These are phyloP conservation scores for Arrhopalites spinosus DNA, from an alignment of 2,888 invertebrate genomes.

Conservation along the genomic window DNA sequence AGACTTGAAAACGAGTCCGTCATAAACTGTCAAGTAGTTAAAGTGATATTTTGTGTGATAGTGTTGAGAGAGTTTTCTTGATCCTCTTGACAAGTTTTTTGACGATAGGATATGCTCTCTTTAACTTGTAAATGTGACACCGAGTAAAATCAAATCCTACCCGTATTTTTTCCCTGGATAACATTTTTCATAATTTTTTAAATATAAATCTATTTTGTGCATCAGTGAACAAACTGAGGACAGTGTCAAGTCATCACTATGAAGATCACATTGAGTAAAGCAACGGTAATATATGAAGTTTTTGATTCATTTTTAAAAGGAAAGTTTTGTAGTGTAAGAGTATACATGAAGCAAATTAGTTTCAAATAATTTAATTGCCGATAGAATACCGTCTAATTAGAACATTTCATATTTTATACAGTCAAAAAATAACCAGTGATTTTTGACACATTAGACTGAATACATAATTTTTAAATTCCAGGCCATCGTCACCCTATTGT, in stretches of 20 bases:
- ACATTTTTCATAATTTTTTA: neutral
- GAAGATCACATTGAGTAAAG: slow-evolving; percentile 11
- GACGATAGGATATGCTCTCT: neutral
- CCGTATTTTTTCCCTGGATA: neutral
- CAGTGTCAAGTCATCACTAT: neutral
- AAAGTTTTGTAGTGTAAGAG: neutral
- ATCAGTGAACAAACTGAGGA: too few relatives aligned
- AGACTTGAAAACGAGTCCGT: too few relatives aligned
- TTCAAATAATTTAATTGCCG: neutral
- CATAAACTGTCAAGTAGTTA: neutral
- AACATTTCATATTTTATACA: neutral
- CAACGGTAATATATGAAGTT: slow-evolving; percentile 24
- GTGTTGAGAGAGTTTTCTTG: too few relatives aligned
- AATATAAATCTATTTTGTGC: too few relatives aligned
- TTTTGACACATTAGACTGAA: too few relatives aligned
- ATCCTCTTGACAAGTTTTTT: neutral
- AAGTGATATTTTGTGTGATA: neutral
- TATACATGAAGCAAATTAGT: neutral
- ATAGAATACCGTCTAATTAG: neutral
- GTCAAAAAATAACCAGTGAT: too few relatives aligned
- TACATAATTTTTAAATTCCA: slow-evolving; percentile 12
- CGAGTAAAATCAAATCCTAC: neutral
- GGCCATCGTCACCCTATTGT: slow-evolving; percentile 37
- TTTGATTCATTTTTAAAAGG: neutral
- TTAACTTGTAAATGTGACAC: neutral